Percentiles rank a stretch among this genome's conserved stretches.
These are phyloP conservation scores for Oscheius sp. DNA, from an alignment of 1,140 invertebrate species.

Conservation along the genomic window DNA sequence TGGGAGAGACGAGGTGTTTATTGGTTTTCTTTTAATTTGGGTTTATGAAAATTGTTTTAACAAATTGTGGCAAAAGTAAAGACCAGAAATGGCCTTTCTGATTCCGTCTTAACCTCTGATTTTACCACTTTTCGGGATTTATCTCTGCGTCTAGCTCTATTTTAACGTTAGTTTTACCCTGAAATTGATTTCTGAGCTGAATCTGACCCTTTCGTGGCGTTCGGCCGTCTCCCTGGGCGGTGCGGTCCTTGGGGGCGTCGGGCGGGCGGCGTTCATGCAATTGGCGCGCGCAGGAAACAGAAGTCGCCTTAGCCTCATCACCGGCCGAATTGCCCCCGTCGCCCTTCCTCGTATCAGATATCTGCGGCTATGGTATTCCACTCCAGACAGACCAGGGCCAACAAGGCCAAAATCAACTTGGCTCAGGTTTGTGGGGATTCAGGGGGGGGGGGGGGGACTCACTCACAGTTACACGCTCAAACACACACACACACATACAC, in stretches of 20 bases:
- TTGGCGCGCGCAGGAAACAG: conserved; percentile 7
- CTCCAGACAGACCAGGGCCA: not conserved
- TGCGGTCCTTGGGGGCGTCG: no score
- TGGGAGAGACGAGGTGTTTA: no score
- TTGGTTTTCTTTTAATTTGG: no score
- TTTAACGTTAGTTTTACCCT: not conserved
- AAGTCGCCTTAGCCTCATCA: conserved; percentile 8
- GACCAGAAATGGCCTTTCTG: not conserved
- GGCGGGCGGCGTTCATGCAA: conserved; percentile 13
- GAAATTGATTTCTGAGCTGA: not conserved
- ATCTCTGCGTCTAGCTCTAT: not conserved
- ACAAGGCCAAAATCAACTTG: not conserved
- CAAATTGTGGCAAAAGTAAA: no score
- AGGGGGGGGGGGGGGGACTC: no score
- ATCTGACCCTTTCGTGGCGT: not conserved
- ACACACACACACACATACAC: no score
- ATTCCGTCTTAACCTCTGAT: not conserved
- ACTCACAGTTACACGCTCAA: no score
- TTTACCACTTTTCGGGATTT: not conserved
- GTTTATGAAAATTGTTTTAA: no score
- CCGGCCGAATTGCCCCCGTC: not conserved
- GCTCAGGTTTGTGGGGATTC: not conserved
- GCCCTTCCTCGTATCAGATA: not conserved
- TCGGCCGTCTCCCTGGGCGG: not conserved
- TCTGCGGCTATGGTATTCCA: not conserved